Base-by-base conservation (phyloP, 2,113 vertebrate genomes). In the Chaetura pelagica region DNA sequence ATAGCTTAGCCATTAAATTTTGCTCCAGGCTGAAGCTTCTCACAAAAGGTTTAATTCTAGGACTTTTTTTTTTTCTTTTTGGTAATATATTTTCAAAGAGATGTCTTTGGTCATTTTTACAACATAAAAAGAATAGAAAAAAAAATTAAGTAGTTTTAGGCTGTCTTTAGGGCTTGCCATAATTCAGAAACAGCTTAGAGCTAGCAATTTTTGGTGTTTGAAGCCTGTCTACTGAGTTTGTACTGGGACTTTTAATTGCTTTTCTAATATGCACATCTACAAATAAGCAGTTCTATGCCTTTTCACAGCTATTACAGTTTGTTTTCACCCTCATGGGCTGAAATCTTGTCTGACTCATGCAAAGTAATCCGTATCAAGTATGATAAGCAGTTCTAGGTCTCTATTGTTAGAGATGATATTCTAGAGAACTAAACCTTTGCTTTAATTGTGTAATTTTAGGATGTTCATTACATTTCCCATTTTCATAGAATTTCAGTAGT, bases 31-130 rank as follows among this genome's bases (percentile, higher is more conserved):
- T 88, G 57, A 92, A 96, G 49, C 77, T 90, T 94, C 91, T 58
- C 86, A 96, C 94, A 95, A 95, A 96, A 95, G 85, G 51, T 95
- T 95, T 96, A 83, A 84, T 73, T 96, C 88, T 68, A 73, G 61
- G 34, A 86, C 23, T 7, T 54, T 49, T 91, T 89, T 66, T 67
- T 51, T 40, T 55, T 55, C 16, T 30, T 42, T 84, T 74, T 22
- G 9, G 61, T 42, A 89, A 75, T 93, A 84, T 79, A 81, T 95
- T 96, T 97, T 94, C 85, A 77, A 81, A 88, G 79, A 67, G 54
- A 90, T 85, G 38, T 96, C 82, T 87, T 67, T 87, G 80, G 94
- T 90, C 62, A 94, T 94, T 90, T 95, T 94, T 87, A 73, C 88
- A 90, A 72, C 48, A 91, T 86, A 93, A 92, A 94, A 91, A 82